phyloP scores from a whole-genome alignment of 2,888 invertebrate species.

The Cataglyphis albicans region DNA sequence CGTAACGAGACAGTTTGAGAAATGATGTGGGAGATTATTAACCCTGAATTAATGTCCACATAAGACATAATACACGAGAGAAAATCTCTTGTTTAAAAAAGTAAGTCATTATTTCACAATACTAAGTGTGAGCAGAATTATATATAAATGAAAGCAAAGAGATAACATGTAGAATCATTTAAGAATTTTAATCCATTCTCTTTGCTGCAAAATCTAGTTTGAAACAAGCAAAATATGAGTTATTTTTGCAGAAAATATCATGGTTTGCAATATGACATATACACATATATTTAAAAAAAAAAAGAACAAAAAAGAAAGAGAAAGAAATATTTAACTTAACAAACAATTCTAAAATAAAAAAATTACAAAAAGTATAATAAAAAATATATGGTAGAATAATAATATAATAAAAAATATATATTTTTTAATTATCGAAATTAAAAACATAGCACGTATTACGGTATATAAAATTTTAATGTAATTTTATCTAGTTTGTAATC shows the following conservation, averaged over 20 bases:
- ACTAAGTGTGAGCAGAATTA: not conserved
- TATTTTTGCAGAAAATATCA: not conserved
- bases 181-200: not conserved
- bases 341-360: slow-evolving; percentile 1
- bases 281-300: not conserved
- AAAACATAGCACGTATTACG: not conserved
- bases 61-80: slow-evolving; percentile 20
- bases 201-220: not conserved
- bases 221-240: not conserved
- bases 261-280: not conserved
- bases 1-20: slow-evolving; percentile 41
- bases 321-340: not conserved
- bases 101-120: slow-evolving; percentile 41
- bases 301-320: not conserved
- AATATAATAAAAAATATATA: not conserved
- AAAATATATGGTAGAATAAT: not conserved
- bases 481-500: not conserved
- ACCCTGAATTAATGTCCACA: slow-evolving; percentile 52
- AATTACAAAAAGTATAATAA: too few relatives aligned
- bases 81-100: slow-evolving; percentile 42
- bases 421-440: not conserved
- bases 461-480: not conserved
- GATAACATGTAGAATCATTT: not conserved
- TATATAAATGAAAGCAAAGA: slow-evolving; percentile 18
- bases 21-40: slow-evolving; percentile 62